Evolutionary conservation across 2,888 invertebrate species (phyloP).

Genomic region (Spisula solida): DNA sequence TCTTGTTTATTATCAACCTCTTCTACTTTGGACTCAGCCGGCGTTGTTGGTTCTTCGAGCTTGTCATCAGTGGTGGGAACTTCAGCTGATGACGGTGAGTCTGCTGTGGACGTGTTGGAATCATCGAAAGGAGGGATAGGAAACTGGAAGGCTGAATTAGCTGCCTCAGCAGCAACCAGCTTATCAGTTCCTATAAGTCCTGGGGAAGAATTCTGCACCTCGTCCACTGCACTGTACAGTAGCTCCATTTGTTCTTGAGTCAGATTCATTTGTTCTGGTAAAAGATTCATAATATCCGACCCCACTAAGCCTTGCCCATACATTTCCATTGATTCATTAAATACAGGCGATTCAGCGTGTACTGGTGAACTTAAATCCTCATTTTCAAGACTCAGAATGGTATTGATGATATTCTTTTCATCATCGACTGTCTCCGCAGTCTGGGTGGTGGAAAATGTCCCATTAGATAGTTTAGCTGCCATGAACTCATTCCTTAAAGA

Average conservation of each 20-base stretch:
- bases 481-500: slow-evolving; percentile 57
- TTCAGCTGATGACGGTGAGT: background rate
- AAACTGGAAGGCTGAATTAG: slow-evolving; percentile 36
- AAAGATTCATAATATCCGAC: slow-evolving; percentile 63
- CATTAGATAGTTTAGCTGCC: slow-evolving; percentile 61
- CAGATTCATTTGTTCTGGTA: slow-evolving; percentile 78
- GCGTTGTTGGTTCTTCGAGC: background rate
- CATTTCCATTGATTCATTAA: slow-evolving; percentile 65
- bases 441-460: slow-evolving; percentile 35
- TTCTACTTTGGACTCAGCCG: background rate
- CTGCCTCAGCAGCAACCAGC: slow-evolving; percentile 39
- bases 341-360: slow-evolving; percentile 37
- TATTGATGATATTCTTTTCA: slow-evolving; percentile 82
- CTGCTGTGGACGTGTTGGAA: background rate
- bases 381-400: slow-evolving; percentile 83
- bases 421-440: slow-evolving; percentile 71
- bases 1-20: too few relatives aligned
- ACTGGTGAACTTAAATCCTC: slow-evolving; percentile 63
- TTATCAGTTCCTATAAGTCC: slow-evolving; percentile 59
- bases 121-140: slow-evolving; percentile 23
- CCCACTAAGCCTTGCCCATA: slow-evolving; percentile 61
- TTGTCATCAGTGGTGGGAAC: background rate
- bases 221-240: slow-evolving; percentile 80
- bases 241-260: slow-evolving; percentile 83
- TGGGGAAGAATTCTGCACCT: slow-evolving; percentile 77